Evolutionary conservation across 2,888 invertebrate genomes (phyloP), one percentile per base, ranked within the genome.

Genomic region (Drosophila prolongata): DNA sequence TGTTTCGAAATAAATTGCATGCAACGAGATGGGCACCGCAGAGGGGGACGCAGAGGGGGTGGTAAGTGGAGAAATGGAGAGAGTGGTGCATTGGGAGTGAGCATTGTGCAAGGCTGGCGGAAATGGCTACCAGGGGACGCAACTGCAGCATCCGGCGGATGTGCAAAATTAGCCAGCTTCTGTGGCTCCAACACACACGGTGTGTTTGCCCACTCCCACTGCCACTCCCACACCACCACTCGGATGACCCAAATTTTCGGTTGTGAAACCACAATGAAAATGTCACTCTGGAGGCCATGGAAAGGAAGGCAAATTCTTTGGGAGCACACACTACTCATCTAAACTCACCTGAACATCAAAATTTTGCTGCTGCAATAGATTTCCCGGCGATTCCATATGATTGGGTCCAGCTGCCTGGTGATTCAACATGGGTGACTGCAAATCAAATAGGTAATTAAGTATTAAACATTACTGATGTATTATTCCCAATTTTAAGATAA

Each of bases 281-380:
- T 62, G 53, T 37, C 49, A 72, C 73, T 53, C 70, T 40, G 38
- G 70, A 46, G 62, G 16, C 35, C 57, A 58, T 11, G 10, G 9
- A 16, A 19, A 44, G 56, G 38, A 55, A 30, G 8, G 30, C 30
- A 73, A 74, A 46, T 14, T n/a, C 47, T 30, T 53, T 24, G 43
- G n/a, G 14, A 49, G 34, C 27, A 44, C 6, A 8, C 9, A 9
- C 8, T 30, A 6, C 27, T 34, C 35, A 42, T 16, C 44, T 42
- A 11, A 37, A 93, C 94, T 92, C 87, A 96, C 96, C 96, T 96
- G 96, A 90, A 96, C 95, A 92, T 96, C 96, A 92, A 95, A 96
- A 90, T 95, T 95, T 90, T 95, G 95, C 86, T 95, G 95, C 88
- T 95, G 92, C 80, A 92, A 79, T 54, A 92, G 84, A 91, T 92